These are phyloP conservation scores for rat (Rattus norvegicus) DNA, from an alignment of 2,113 vertebrate species.

Conservation along the genomic window DNA sequence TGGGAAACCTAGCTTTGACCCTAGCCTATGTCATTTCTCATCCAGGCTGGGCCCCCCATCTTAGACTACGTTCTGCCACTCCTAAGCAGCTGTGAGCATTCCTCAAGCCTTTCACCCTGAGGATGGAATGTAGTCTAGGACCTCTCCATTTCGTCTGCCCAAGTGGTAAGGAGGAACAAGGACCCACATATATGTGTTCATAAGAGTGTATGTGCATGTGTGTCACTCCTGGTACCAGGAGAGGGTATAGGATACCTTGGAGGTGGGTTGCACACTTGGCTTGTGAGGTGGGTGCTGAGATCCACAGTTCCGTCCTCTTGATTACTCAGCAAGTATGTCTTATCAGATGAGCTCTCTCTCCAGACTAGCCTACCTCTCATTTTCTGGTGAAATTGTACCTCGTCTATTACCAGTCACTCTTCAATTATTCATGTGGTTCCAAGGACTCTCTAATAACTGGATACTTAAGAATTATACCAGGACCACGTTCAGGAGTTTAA, in stretches of 20 bases:
- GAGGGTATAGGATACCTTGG: background rate
- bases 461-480: constrained; percentile 26
- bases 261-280: background rate
- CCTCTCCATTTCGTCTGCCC: no score
- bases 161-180: no score
- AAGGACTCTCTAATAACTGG: background rate
- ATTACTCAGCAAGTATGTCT: background rate
- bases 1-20: no score
- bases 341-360: background rate
- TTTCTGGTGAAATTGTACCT: constrained; percentile 4
- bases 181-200: background rate
- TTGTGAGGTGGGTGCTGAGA: background rate
- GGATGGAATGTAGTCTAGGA: no score
- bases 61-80: no score
- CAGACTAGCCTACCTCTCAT: background rate
- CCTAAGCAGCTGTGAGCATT: no score
- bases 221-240: background rate
- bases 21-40: no score
- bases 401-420: constrained; percentile 6
- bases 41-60: no score
- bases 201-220: background rate
- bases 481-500: background rate
- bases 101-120: no score
- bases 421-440: constrained; percentile 43
- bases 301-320: background rate